phyloP scores from a whole-genome alignment of 2,888 invertebrate genomes.

The Sphinx pinastri region DNA sequence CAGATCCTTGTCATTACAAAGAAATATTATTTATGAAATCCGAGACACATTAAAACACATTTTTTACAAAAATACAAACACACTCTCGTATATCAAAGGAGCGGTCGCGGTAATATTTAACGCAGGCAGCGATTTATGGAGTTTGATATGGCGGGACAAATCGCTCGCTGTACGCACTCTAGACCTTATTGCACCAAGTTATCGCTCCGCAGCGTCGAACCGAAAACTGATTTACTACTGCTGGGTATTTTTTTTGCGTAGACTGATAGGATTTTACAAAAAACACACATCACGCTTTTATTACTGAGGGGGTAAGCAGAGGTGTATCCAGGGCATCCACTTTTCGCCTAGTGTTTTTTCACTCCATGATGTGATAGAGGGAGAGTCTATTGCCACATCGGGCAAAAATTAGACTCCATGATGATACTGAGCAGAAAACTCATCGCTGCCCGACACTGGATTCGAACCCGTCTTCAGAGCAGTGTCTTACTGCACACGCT shows the following conservation, averaged over 20 bases:
- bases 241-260: neutral
- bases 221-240: neutral
- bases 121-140: slow-evolving; percentile 60
- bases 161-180: slow-evolving; percentile 44
- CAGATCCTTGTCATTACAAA: neutral
- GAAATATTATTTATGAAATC: neutral
- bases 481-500: too few species aligned
- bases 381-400: too few species aligned
- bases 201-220: slow-evolving; percentile 32
- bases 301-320: too few species aligned
- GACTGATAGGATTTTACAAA: neutral
- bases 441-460: too few species aligned
- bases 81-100: slow-evolving; percentile 46
- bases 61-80: slow-evolving; percentile 6
- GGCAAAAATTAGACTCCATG: too few species aligned
- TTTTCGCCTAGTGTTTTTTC: too few species aligned
- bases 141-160: slow-evolving; percentile 65
- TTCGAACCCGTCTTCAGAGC: too few species aligned
- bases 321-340: too few species aligned
- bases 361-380: too few species aligned
- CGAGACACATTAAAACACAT: neutral
- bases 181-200: slow-evolving; percentile 38
- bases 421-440: too few species aligned
- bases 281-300: too few species aligned
- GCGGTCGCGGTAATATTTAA: slow-evolving; percentile 53